Conservation (phyloP, 2,113 vertebrate genomes). For the Seriola aureovittata region DNA sequence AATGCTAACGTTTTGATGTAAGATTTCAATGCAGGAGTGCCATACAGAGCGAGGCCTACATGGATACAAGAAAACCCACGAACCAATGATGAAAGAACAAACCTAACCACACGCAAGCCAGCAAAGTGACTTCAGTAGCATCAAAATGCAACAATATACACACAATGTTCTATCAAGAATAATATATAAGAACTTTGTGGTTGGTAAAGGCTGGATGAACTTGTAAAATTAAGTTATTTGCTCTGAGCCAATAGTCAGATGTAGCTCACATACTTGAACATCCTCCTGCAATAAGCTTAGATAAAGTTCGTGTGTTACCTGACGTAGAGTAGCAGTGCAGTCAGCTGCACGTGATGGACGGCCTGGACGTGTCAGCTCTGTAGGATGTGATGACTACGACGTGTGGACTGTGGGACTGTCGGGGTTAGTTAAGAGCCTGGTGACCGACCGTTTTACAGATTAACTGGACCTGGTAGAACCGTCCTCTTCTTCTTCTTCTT, state of each 20-base stretch:
- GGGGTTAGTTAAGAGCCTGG: too few species aligned
- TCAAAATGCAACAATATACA: background rate
- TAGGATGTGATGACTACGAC: background rate
- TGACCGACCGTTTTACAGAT: too few species aligned
- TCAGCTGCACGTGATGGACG: background rate
- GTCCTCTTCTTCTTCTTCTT: too few species aligned
- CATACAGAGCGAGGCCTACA: background rate
- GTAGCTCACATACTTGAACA: background rate
- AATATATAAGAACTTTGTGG: too few species aligned
- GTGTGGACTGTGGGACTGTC: background rate
- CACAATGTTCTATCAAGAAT: too few species aligned
- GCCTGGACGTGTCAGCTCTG: background rate
- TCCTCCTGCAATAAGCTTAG: too few species aligned
- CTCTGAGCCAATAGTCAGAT: too few species aligned
- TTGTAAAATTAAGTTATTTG: background rate
- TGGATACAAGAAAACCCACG: background rate
- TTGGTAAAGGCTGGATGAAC: background rate
- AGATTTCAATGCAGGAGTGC: background rate
- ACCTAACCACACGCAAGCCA: background rate
- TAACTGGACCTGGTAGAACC: too few species aligned
- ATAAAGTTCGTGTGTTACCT: too few species aligned
- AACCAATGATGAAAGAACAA: background rate
- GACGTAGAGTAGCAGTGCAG: too few species aligned
- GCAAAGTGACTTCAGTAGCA: conserved; percentile 11
- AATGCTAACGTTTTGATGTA: background rate